Base-by-base conservation (phyloP, 2,797 vertebrate genomes). In the Microctenopoma stevenorrisi region DNA sequence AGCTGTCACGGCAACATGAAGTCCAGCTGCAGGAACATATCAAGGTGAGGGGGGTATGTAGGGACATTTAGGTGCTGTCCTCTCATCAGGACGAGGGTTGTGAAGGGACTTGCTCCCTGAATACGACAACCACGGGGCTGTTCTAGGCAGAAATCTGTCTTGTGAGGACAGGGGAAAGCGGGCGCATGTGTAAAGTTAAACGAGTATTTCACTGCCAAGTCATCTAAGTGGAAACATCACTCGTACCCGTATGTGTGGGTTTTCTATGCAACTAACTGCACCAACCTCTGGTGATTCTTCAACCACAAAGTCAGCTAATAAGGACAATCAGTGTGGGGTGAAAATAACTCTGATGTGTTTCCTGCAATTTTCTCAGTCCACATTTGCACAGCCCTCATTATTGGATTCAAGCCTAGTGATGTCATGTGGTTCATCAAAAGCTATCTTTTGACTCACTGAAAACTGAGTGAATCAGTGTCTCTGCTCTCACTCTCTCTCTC, bases 1-100 rank as follows among this genome's bases (percentile, higher is more conserved):
- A 98, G 92, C 95, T 99, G 64, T 97, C 96, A 0, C 92, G 98
- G 52, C 97, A 98, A 82, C 98, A 99, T 1, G 97, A 99, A 88
- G 97, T 90, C 13, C 97, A 99, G 89, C 94, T 99, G 60, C 96
- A 96, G 0, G 97, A 99, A 61, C 97, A 99, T 63, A 94, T 98
- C 80, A 96, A 98, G 94, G 97, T 97, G 81, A 85, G 79, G 10
- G 22, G 50, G 22, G 37, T 40, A 6, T 6, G n/a, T 2, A 43
- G 8, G n/a, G 16, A 47, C 15, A 33, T 59, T 4, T 33, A 30
- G 7, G 12, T 50, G 4, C 25, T 10, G 38, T 46, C 46, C 22
- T 38, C 55, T 25, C 40, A 11, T 43, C 7, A 11, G 42, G 18
- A 49, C 11, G 26, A 26, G 12, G 18, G n/a, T 3, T 38, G 43